Percentiles rank a stretch among this genome's conserved stretches.
Evolutionary conservation across 2,113 vertebrate genomes (phyloP).

Genomic region (Callorhinus ursinus): DNA sequence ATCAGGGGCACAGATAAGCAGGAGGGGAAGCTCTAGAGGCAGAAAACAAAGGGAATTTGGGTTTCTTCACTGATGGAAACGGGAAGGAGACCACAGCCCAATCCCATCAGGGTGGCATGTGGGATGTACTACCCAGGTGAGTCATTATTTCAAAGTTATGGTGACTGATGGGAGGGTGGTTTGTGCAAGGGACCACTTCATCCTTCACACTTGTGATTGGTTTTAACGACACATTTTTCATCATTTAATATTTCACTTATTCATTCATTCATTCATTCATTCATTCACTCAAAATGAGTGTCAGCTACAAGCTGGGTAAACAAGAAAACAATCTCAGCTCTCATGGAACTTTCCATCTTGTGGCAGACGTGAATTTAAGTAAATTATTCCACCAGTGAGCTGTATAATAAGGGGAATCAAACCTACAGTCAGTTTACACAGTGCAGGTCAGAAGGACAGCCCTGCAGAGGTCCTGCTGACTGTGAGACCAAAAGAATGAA

Average conservation of each 20-base stretch:
- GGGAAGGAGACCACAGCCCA: not conserved
- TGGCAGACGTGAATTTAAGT: not conserved
- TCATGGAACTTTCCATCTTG: not conserved
- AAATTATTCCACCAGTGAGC: not conserved
- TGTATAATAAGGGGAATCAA: not conserved
- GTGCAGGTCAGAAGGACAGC: not conserved
- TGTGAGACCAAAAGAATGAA: not conserved
- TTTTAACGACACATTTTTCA: not conserved
- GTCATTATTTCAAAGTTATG: not conserved
- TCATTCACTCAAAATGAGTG: not conserved
- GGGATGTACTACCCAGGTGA: not conserved
- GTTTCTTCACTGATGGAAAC: not conserved
- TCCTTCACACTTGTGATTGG: not conserved
- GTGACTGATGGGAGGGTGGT: not conserved
- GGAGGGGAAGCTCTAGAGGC: not conserved
- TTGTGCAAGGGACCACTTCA: not conserved
- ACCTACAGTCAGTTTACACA: not conserved
- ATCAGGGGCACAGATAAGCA: not conserved
- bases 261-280: not conserved
- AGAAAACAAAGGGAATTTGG: not conserved
- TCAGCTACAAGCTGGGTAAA: not conserved
- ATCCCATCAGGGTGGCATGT: rapidly evolving
- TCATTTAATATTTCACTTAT: not conserved
- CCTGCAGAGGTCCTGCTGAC: rapidly evolving
- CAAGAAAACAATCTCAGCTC: not conserved